Evolutionary conservation across 2,113 vertebrate genomes (phyloP).

Genomic region (Herpetotheres cachinnans): DNA sequence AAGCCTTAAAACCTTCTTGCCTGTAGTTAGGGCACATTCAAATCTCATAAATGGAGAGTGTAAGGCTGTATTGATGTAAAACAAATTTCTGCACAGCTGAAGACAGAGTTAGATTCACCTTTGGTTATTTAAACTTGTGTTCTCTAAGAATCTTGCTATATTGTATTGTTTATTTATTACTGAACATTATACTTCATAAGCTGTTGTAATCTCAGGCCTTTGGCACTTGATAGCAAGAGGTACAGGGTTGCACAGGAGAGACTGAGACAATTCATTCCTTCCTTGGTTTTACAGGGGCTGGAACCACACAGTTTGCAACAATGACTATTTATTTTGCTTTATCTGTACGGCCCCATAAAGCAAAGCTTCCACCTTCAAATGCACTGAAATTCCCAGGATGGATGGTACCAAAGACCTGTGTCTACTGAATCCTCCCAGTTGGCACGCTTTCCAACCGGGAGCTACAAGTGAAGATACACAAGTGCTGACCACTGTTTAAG

Average conservation of each 20-base stretch:
- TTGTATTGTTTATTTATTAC: not conserved
- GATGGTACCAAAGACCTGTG: not conserved
- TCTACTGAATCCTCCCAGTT: not conserved
- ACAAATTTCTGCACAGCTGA: not conserved
- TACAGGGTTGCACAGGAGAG: not conserved
- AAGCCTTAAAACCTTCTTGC: conserved; percentile 56
- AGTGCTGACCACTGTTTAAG: not conserved
- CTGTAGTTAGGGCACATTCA: conserved; percentile 18
- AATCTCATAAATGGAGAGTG: not conserved
- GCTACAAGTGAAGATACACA: not conserved
- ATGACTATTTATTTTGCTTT: not conserved
- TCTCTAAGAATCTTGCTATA: not conserved
- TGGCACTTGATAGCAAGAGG: not conserved
- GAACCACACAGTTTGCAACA: not conserved
- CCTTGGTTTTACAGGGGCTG: not conserved
- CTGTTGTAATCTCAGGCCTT: not conserved
- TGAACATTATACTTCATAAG: not conserved
- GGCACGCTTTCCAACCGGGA: not conserved
- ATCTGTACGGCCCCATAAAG: not conserved
- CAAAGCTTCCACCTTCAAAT: not conserved
- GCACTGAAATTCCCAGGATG: not conserved
- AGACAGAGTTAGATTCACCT: not conserved
- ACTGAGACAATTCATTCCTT: not conserved
- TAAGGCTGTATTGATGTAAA: not conserved
- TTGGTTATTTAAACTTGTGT: not conserved